phyloP scores from a whole-genome alignment of 2,113 vertebrate genomes.

The Istiophorus platypterus region DNA sequence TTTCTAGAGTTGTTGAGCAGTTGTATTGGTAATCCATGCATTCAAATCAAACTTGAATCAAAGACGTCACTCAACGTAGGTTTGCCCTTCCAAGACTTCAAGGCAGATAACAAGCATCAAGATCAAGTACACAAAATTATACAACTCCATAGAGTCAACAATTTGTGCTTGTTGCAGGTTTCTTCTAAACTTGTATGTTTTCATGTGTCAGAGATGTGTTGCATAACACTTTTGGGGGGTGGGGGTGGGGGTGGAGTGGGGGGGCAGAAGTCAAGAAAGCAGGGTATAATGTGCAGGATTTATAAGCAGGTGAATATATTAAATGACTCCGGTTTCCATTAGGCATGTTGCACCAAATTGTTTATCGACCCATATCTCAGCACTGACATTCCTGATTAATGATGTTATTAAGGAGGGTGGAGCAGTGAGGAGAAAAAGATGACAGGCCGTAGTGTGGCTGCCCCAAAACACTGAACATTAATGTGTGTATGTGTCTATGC shows the following conservation, averaged over 20 bases:
- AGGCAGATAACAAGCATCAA: slow-evolving; percentile 2
- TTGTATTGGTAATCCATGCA: neutral
- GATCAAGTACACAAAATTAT: neutral
- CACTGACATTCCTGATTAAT: slow-evolving; percentile 78
- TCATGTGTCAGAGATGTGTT: slow-evolving; percentile 16
- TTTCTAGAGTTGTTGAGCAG: too few relatives aligned
- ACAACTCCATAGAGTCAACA: neutral
- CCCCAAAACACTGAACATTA: slow-evolving; percentile 66
- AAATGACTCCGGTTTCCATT: slow-evolving; percentile 78
- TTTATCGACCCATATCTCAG: slow-evolving; percentile 83
- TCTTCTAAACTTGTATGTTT: neutral
- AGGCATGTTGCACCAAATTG: slow-evolving; percentile 82
- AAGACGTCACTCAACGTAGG: slow-evolving; percentile 1
- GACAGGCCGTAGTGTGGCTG: slow-evolving; percentile 65
- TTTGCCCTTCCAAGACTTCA: neutral
- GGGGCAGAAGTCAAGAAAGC: slow-evolving; percentile 44
- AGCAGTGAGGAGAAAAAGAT: slow-evolving; percentile 54
- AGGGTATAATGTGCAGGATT: slow-evolving; percentile 64
- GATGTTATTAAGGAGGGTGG: slow-evolving; percentile 79
- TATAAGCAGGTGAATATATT: slow-evolving; percentile 78
- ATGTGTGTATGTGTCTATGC: slow-evolving; percentile 14
- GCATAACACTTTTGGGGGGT: slow-evolving; percentile 32
- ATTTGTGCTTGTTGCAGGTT: neutral
- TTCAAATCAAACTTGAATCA: neutral
- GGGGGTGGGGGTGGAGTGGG: too few relatives aligned